Conservation (phyloP, 2,113 vertebrate genomes). For the Crotophaga sulcirostris region DNA sequence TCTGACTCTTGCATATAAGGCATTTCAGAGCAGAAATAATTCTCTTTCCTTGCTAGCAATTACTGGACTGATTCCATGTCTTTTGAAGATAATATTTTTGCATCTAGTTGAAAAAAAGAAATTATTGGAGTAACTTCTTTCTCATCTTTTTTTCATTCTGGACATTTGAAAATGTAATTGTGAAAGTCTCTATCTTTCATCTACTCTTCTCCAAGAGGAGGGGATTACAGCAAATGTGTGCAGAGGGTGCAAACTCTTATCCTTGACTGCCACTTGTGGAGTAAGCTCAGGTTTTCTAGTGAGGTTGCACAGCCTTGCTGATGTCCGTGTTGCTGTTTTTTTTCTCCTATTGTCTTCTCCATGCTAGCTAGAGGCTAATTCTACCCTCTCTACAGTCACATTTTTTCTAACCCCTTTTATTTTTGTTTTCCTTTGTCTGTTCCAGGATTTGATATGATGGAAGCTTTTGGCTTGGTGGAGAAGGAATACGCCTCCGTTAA, state of each 20-base stretch:
- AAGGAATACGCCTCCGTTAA: slow-evolving; percentile 84
- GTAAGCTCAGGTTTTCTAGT: background rate
- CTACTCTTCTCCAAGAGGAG: background rate
- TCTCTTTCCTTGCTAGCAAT: background rate
- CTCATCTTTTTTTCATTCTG: background rate
- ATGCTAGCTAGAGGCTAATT: background rate
- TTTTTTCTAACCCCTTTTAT: background rate
- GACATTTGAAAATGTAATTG: background rate
- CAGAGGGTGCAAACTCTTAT: background rate
- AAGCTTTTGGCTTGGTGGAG: slow-evolving; percentile 86
- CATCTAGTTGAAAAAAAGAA: background rate
- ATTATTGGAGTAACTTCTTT: background rate
- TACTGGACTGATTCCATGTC: background rate
- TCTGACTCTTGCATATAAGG: background rate
- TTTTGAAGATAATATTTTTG: slow-evolving; percentile 23
- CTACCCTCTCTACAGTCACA: background rate
- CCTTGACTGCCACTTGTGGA: background rate
- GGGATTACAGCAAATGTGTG: background rate
- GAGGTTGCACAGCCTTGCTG: background rate
- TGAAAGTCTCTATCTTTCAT: background rate
- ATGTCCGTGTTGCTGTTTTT: fast-evolving
- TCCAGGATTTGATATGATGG: slow-evolving; percentile 93
- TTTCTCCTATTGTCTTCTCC: background rate
- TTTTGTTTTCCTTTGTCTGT: background rate
- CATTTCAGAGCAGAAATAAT: background rate